Evolutionary conservation across 2,797 vertebrate genomes (phyloP).

Genomic region (Coregonus suidteri): DNA sequence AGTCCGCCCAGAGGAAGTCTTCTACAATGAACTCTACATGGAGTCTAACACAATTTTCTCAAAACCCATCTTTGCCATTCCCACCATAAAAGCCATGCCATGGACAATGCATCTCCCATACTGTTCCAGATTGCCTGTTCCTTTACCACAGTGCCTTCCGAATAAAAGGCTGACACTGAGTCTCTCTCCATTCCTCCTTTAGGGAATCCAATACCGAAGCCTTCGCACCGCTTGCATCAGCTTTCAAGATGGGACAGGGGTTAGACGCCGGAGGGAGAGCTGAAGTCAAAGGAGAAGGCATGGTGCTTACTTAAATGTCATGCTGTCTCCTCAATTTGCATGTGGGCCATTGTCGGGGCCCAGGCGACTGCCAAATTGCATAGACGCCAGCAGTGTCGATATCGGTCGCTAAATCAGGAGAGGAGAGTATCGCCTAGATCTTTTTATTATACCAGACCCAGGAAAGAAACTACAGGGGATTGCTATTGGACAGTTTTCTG

Average conservation of each 20-base stretch:
- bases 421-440: neutral
- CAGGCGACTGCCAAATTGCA: conserved; percentile 34
- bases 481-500: neutral
- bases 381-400: conserved; percentile 26
- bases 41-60: conserved; percentile 39
- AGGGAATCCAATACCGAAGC: conserved; percentile 31
- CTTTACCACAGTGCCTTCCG: conserved; percentile 27
- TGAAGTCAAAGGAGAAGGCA: conserved; percentile 46
- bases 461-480: neutral
- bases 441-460: neutral
- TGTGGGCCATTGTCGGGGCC: conserved; percentile 41
- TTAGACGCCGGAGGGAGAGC: conserved; percentile 29
- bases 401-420: conserved; percentile 21
- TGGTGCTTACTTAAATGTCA: conserved; percentile 57
- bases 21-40: conserved; percentile 43
- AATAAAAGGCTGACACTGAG: conserved; percentile 35
- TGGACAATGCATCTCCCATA: conserved; percentile 19
- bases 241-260: conserved; percentile 41
- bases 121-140: conserved; percentile 33
- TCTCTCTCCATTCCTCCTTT: conserved; percentile 19
- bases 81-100: conserved; percentile 20
- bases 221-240: conserved; percentile 37
- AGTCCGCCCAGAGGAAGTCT: conserved; percentile 28
- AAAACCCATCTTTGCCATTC: conserved; percentile 7
- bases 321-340: conserved; percentile 57